Percentiles rank a stretch among this genome's conserved stretches.
phyloP scores from a whole-genome alignment of 2,113 vertebrate species.

The Dasypus novemcinctus region DNA sequence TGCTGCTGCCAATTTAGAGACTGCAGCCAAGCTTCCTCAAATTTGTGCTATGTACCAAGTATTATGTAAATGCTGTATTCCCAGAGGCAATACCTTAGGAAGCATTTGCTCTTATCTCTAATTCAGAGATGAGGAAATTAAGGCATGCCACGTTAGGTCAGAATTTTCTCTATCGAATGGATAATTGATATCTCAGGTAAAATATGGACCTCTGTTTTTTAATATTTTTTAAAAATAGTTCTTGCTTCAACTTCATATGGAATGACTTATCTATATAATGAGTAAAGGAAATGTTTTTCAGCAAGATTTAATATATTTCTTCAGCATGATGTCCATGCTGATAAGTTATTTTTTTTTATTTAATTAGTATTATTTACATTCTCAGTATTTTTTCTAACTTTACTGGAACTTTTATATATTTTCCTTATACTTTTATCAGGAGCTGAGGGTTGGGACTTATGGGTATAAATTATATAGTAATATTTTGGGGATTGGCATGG shows the following conservation, averaged over 20 bases:
- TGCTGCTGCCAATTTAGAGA: neutral
- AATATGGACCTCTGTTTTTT: neutral
- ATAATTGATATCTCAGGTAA: neutral
- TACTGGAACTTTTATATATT: neutral
- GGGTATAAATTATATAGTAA: neutral
- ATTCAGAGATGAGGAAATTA: neutral
- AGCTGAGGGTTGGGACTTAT: accelerated
- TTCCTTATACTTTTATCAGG: neutral
- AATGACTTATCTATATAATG: neutral
- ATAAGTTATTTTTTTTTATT: neutral
- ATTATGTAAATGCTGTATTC: neutral
- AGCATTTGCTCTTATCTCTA: neutral
- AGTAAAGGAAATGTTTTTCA: neutral
- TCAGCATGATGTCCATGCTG: neutral
- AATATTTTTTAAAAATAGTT: too few species aligned
- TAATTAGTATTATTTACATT: neutral
- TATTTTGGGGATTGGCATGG: neutral
- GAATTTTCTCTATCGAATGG: neutral
- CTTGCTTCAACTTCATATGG: neutral
- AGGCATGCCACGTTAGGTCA: neutral
- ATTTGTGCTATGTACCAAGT: neutral
- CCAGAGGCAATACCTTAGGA: neutral
- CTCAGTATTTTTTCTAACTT: accelerated
- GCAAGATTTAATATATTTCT: neutral
- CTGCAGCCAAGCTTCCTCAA: neutral